phyloP scores from a whole-genome alignment of 2,888 invertebrate species.

The Chamaedrilus cognettii region DNA sequence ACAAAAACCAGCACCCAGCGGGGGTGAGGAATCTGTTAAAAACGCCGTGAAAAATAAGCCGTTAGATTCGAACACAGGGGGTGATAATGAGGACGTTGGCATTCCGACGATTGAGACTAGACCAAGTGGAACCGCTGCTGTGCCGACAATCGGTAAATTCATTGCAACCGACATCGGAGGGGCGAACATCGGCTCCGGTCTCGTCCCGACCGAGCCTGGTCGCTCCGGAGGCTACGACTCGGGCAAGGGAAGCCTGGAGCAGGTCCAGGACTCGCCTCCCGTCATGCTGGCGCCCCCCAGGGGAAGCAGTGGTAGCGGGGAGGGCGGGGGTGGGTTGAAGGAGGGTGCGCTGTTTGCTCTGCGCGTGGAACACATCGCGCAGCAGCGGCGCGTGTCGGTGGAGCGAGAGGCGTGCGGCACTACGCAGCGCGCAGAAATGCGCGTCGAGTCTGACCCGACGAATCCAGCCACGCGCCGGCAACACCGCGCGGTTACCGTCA shows the following conservation, averaged over 20 bases:
- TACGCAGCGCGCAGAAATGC: conserved; percentile 1
- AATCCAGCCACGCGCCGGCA: background rate
- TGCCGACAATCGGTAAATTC: too few relatives aligned
- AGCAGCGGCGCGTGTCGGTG: conserved; percentile 11
- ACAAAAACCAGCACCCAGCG: too few relatives aligned
- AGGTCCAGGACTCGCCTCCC: background rate
- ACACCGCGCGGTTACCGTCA: conserved; percentile 14
- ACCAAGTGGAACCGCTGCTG: background rate
- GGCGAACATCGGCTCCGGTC: background rate
- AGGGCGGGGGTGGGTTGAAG: too few relatives aligned
- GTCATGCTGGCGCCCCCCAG: background rate
- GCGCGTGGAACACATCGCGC: background rate
- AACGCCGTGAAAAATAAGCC: background rate
- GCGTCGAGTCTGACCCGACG: background rate
- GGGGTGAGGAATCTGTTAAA: too few relatives aligned
- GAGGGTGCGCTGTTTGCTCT: conserved; percentile 3
- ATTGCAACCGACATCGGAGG: too few relatives aligned
- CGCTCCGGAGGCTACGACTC: background rate
- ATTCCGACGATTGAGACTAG: too few relatives aligned
- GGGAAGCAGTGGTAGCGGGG: too few relatives aligned
- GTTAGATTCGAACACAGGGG: background rate
- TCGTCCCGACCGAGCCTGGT: too few relatives aligned
- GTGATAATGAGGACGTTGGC: background rate
- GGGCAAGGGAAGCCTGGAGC: background rate
- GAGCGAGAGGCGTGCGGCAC: conserved; percentile 8